Evolutionary conservation across 2,113 vertebrate species (phyloP).

Genomic region (Microtus richardsoni): DNA sequence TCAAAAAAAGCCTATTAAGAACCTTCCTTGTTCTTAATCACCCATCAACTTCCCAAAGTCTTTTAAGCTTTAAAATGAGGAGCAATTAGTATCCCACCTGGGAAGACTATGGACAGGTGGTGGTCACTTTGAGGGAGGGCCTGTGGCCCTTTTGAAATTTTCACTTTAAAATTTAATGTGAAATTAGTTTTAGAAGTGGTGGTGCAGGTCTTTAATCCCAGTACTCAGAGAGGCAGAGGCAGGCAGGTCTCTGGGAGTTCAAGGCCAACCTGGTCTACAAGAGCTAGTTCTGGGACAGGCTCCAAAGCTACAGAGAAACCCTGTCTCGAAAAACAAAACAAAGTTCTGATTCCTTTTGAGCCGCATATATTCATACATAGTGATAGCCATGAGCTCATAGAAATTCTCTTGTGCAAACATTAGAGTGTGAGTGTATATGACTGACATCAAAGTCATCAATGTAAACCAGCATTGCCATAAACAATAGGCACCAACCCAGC

Average conservation of each 20-base stretch:
- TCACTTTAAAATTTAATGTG: background rate
- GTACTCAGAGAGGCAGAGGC: no score
- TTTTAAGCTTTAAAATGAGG: background rate
- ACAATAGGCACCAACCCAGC: background rate
- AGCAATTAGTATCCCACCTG: background rate
- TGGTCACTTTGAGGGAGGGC: background rate
- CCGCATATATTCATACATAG: background rate
- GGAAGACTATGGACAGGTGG: background rate
- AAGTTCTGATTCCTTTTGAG: constrained; percentile 11
- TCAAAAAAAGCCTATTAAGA: background rate
- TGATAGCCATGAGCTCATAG: background rate
- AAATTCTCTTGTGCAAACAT: background rate
- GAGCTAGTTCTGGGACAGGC: no score
- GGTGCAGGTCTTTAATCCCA: no score
- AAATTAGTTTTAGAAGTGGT: background rate
- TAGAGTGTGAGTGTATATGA: no score
- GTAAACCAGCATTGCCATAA: background rate
- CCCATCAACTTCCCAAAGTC: background rate
- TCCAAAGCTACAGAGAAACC: no score
- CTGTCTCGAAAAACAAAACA: no score
- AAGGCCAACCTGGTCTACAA: no score
- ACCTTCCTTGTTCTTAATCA: background rate
- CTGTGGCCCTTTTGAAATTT: background rate
- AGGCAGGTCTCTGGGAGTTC: no score
- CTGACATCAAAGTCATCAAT: background rate